Percentiles rank a stretch among this genome's conserved stretches.
Conservation (phyloP, 1,140 invertebrate genomes). For the Scaptomyza montana region DNA sequence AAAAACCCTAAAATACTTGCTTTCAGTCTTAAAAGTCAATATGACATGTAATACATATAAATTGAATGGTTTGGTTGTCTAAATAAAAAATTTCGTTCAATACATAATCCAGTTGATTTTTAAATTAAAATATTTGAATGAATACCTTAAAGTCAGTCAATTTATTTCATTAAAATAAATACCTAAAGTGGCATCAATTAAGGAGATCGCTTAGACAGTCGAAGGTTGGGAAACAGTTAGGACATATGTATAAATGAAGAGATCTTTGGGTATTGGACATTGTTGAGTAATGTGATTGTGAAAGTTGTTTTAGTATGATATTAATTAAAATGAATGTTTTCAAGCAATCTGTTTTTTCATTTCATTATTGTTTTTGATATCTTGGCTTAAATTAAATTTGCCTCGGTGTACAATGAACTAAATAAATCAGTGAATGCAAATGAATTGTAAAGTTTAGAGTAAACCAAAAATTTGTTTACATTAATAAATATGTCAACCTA, state of each 20-base stretch:
- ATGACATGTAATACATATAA: constrained; percentile 22
- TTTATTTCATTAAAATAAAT: constrained; percentile 41
- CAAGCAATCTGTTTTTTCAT: constrained; percentile 34
- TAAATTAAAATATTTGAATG: constrained; percentile 21
- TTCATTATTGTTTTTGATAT: constrained; percentile 47
- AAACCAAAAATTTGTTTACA: constrained; percentile 8
- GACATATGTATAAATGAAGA: constrained; percentile 20
- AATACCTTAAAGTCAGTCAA: constrained; percentile 57
- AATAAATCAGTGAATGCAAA: constrained; percentile 1
- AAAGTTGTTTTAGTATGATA: constrained; percentile 9
- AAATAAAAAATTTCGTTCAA: constrained; percentile 30
- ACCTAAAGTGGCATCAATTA: constrained; percentile 52
- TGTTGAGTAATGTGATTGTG: constrained; percentile 16
- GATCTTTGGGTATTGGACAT: constrained; percentile 32
- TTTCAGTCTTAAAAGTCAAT: constrained; percentile 70
- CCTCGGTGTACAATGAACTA: background rate
- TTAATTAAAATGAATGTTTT: background rate
- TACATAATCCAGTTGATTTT: constrained; percentile 26
- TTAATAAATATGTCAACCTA: background rate
- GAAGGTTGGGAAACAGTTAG: constrained; percentile 9
- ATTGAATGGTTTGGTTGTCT: constrained; percentile 42
- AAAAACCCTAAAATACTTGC: constrained; percentile 41
- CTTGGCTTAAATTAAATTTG: constrained; percentile 13
- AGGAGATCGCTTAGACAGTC: constrained; percentile 50
- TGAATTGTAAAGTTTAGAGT: background rate